Conservation (phyloP, 2,888 invertebrate genomes). For the Argynnis bischoffii region DNA sequence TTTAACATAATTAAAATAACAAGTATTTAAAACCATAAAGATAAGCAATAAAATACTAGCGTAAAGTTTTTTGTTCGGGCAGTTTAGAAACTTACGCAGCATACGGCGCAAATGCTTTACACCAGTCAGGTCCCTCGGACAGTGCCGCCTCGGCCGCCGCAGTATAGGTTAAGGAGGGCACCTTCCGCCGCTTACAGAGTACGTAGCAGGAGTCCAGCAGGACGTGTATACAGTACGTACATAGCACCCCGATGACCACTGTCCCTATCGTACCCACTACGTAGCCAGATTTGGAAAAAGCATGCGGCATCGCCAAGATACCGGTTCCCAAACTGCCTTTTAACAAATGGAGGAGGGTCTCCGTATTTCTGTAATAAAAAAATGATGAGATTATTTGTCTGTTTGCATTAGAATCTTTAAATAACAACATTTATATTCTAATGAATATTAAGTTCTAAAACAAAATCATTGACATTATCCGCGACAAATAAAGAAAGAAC, state of each 20-base stretch:
- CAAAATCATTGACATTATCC: too few species aligned
- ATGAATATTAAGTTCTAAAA: too few species aligned
- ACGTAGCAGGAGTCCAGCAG: slow-evolving; percentile 87
- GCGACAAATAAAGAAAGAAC: too few species aligned
- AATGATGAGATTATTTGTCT: too few species aligned
- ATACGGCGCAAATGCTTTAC: slow-evolving; percentile 84
- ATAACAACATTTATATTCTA: too few species aligned
- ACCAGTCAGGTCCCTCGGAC: slow-evolving; percentile 87
- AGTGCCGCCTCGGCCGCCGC: slow-evolving; percentile 90
- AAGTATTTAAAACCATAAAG: too few species aligned
- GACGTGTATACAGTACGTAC: slow-evolving; percentile 96
- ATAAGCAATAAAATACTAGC: neutral
- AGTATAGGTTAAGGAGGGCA: slow-evolving; percentile 89
- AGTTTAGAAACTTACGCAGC: slow-evolving; percentile 82
- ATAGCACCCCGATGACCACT: slow-evolving; percentile 91
- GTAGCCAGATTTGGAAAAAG: slow-evolving; percentile 92
- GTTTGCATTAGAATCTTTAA: too few species aligned
- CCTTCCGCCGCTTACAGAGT: slow-evolving; percentile 81
- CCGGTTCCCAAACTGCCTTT: slow-evolving; percentile 97
- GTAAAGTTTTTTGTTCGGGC: neutral
- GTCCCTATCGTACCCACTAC: slow-evolving; percentile 91
- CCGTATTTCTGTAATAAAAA: slow-evolving; percentile 83
- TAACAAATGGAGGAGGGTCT: slow-evolving; percentile 91
- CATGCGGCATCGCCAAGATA: slow-evolving; percentile 94
- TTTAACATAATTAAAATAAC: too few species aligned